phyloP scores from a whole-genome alignment of 2,888 invertebrate genomes.

The Meandrusa payeni region DNA sequence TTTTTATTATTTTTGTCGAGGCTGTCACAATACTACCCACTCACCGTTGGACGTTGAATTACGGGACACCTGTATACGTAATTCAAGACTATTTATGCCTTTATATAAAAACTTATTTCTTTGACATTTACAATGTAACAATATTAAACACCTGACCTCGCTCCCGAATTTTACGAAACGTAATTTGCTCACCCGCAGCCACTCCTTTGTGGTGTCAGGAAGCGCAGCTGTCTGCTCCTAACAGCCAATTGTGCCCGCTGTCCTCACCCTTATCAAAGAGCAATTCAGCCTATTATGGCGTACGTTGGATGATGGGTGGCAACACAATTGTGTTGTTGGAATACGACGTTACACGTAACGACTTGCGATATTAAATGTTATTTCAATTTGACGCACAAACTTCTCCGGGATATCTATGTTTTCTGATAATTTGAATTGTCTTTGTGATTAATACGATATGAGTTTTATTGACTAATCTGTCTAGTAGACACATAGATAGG shows the following conservation, averaged over 20 bases:
- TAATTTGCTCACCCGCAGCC: conserved; percentile 19
- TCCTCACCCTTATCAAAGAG: conserved; percentile 11
- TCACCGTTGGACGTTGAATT: too few relatives aligned
- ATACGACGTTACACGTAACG: conserved; percentile 10
- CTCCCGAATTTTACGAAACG: conserved; percentile 22
- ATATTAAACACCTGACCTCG: conserved; percentile 18
- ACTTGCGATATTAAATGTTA: conserved; percentile 18
- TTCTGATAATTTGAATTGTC: too few relatives aligned
- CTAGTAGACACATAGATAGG: too few relatives aligned
- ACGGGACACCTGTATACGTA: too few relatives aligned
- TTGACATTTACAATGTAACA: conserved; percentile 1
- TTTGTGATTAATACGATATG: too few relatives aligned
- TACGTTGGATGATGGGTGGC: neutral
- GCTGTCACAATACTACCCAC: too few relatives aligned
- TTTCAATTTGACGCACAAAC: conserved; percentile 12
- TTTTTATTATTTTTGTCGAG: too few relatives aligned
- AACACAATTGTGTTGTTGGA: conserved; percentile 1
- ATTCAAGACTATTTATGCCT: neutral
- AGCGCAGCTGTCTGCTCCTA: conserved; percentile 13
- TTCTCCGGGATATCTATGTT: too few relatives aligned
- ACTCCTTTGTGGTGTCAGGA: conserved; percentile 17
- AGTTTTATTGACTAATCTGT: too few relatives aligned
- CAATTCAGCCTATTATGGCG: conserved; percentile 15
- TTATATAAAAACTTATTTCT: conserved; percentile 4
- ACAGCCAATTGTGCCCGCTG: conserved; percentile 8